Evolutionary conservation across 2,797 vertebrate species (phyloP).

Genomic region (Sebastes oblongus): DNA sequence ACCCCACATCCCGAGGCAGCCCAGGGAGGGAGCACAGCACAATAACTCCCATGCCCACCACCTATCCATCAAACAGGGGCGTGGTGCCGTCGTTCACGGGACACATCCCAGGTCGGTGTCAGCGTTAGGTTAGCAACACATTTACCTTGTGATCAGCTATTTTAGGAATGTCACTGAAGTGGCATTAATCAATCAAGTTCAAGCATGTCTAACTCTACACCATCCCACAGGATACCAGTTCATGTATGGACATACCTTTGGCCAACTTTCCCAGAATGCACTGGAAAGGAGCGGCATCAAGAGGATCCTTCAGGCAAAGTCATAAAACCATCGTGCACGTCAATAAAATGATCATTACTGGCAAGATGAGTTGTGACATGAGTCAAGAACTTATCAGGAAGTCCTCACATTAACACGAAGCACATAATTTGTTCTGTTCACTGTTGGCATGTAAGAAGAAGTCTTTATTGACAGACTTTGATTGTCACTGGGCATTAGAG

Average conservation of each 20-base stretch:
- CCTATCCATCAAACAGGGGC: conserved; percentile 66
- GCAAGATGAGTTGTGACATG: not conserved
- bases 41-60: conserved; percentile 37
- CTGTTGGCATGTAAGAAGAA: not conserved
- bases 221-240: conserved; percentile 79
- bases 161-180: not conserved
- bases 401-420: not conserved
- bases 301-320: conserved; percentile 36
- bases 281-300: conserved; percentile 64
- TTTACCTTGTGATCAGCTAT: not conserved
- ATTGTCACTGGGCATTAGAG: conserved; percentile 71
- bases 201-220: not conserved
- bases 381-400: not conserved
- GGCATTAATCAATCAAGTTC: not conserved
- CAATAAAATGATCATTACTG: conserved; percentile 22
- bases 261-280: conserved; percentile 77
- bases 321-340: not conserved
- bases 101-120: conserved; percentile 82
- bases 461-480: conserved; percentile 72
- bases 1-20: not conserved
- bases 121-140: not conserved
- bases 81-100: conserved; percentile 82
- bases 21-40: not conserved
- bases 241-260: conserved; percentile 79
- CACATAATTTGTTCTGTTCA: not conserved